Percentiles rank a stretch among this genome's conserved stretches.
phyloP scores from a whole-genome alignment of 2,113 vertebrate species.

The Cervus canadensis region DNA sequence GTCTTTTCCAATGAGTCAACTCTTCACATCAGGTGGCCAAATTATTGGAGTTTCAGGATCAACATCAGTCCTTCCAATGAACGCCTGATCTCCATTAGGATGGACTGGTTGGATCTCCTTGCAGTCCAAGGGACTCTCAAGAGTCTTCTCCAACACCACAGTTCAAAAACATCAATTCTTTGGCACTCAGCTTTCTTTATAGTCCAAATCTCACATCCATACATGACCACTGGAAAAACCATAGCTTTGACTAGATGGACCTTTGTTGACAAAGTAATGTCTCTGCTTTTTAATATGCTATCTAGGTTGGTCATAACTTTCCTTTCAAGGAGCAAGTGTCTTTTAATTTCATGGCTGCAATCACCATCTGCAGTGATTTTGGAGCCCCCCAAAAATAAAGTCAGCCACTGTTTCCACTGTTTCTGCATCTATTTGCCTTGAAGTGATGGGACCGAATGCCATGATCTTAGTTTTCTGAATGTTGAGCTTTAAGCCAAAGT shows the following conservation, averaged over 20 bases:
- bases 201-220: neutral
- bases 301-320: neutral
- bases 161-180: neutral
- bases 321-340: neutral
- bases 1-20: neutral
- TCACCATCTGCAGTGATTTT: neutral
- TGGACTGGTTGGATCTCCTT: neutral
- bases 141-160: neutral
- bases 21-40: neutral
- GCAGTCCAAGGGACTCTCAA: neutral
- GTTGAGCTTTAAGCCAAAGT: neutral
- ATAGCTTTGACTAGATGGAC: neutral
- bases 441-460: neutral
- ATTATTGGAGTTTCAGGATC: neutral
- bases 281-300: neutral
- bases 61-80: neutral
- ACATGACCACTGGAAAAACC: neutral
- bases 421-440: neutral
- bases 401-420: neutral
- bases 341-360: neutral
- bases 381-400: neutral
- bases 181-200: accelerated
- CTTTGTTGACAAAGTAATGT: neutral
- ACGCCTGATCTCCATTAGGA: neutral
- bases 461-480: neutral